phyloP scores from a whole-genome alignment of 2,888 invertebrate genomes.

The Dryococelus australis region DNA sequence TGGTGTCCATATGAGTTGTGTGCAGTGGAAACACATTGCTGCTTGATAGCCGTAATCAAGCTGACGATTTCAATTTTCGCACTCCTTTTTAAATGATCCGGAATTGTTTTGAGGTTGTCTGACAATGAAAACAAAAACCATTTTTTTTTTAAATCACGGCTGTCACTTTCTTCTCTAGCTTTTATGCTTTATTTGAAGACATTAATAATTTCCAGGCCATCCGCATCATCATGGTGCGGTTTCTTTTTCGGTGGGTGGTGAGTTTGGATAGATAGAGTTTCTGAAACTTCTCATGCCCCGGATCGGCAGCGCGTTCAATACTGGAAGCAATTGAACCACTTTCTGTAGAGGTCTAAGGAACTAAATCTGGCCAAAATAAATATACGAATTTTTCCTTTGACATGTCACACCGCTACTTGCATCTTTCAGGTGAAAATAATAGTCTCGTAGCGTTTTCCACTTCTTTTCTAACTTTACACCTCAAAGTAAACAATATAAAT shows the following conservation, averaged over 20 bases:
- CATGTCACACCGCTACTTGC: neutral
- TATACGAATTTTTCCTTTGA: neutral
- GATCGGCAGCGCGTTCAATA: constrained; percentile 24
- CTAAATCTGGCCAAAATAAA: constrained; percentile 27
- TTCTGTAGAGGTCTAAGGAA: constrained; percentile 26
- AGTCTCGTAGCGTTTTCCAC: neutral
- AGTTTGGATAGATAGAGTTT: neutral
- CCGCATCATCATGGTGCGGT: neutral
- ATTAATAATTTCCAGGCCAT: constrained; percentile 13
- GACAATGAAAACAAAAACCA: constrained; percentile 21
- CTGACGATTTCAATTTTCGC: constrained; percentile 24
- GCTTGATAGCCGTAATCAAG: neutral
- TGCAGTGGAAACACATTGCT: neutral
- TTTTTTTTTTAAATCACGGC: neutral
- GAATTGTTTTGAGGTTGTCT: constrained; percentile 18
- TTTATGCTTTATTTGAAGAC: neutral
- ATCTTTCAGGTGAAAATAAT: constrained; percentile 17
- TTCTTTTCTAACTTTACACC: too few relatives aligned
- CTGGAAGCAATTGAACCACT: neutral
- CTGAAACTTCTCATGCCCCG: neutral
- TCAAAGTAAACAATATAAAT: constrained; percentile 23
- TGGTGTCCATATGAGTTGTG: neutral
- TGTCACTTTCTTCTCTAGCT: neutral
- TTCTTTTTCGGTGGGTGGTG: constrained; percentile 12
- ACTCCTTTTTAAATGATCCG: neutral